A percentile compares a stretch with the other conserved stretches of the same genome.
phyloP scores from a whole-genome alignment of 2,797 vertebrate species.

The Delichon dasypus region DNA sequence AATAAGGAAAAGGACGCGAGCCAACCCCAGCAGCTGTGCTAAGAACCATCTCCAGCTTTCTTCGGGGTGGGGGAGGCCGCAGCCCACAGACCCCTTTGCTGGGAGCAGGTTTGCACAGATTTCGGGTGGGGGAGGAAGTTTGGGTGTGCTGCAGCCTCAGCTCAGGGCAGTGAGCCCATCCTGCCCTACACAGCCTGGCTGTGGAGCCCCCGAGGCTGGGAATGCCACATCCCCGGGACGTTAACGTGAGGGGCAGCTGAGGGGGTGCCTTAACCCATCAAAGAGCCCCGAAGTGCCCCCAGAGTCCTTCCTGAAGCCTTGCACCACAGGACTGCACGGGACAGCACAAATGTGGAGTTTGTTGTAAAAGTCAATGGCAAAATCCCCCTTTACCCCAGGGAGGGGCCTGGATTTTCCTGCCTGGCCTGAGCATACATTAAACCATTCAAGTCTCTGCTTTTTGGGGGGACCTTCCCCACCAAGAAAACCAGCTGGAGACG shows the following conservation, averaged over 20 bases:
- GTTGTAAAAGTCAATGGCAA: background rate
- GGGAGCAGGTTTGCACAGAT: background rate
- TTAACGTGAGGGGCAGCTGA: background rate
- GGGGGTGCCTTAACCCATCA: background rate
- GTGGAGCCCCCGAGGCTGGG: fast-evolving
- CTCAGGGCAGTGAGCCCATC: background rate
- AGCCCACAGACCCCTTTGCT: background rate
- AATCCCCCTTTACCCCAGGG: background rate
- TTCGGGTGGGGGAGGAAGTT: background rate
- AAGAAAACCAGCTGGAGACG: background rate
- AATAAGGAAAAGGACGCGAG: background rate
- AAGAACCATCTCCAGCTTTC: background rate
- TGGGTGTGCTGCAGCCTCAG: background rate
- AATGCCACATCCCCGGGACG: background rate
- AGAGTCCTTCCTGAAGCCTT: background rate
- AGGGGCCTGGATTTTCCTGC: background rate
- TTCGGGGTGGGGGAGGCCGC: fast-evolving
- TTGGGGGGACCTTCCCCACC: too few species aligned
- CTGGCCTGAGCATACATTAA: background rate
- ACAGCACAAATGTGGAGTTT: background rate
- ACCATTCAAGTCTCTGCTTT: background rate
- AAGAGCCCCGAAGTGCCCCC: background rate
- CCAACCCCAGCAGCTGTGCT: background rate
- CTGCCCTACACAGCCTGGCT: background rate
- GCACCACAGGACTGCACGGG: background rate